phyloP scores from a whole-genome alignment of 2,113 vertebrate genomes.

The Heptranchias perlo region DNA sequence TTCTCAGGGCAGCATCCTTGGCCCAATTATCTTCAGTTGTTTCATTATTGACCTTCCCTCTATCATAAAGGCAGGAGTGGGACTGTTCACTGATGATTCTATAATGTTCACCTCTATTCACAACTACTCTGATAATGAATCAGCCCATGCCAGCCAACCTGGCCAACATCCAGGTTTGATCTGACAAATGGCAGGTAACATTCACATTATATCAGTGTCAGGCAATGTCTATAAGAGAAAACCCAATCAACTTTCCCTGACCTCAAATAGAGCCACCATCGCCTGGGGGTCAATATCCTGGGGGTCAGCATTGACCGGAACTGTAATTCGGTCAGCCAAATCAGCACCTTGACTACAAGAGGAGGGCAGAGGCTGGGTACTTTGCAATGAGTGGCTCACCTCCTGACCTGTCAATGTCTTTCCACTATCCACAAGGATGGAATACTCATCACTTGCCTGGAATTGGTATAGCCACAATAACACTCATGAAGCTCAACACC shows the following conservation, averaged over 20 bases:
- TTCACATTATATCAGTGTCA: background rate
- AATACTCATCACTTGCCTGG: no score
- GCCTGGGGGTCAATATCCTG: background rate
- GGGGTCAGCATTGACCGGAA: background rate
- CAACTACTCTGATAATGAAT: background rate
- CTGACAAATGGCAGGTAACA: no score
- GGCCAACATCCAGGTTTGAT: background rate
- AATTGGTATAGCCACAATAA: no score
- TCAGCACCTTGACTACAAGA: no score
- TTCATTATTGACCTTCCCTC: background rate
- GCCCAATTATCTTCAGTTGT: background rate
- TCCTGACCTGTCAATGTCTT: no score
- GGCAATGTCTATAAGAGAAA: background rate
- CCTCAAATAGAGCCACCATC: background rate
- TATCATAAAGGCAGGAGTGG: no score
- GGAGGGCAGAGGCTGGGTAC: no score
- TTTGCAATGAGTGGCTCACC: no score
- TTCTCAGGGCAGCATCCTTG: background rate
- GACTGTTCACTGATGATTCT: background rate
- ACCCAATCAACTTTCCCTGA: background rate
- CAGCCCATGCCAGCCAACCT: background rate
- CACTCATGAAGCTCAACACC: background rate
- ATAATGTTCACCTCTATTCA: background rate
- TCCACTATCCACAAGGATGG: no score
- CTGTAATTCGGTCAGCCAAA: background rate